Percentiles rank a stretch among this genome's conserved stretches.
Conservation (phyloP, 2,113 vertebrate genomes). For the Ailuropoda melanoleuca region DNA sequence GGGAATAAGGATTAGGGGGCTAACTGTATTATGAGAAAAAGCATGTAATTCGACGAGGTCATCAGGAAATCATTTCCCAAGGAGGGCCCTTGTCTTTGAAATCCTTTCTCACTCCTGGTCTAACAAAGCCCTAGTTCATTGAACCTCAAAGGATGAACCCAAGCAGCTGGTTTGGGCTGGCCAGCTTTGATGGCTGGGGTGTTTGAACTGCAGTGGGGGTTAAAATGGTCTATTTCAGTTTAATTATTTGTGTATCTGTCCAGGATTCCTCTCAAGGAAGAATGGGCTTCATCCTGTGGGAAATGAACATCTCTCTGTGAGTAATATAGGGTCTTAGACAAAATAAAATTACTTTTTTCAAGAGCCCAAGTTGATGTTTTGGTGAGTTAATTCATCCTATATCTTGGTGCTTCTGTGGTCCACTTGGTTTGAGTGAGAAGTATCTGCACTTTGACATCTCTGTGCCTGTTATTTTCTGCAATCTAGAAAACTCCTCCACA, state of each 20-base stretch:
- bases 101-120: conserved; percentile 65
- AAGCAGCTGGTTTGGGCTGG: conserved; percentile 73
- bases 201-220: conserved; percentile 74
- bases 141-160: conserved; percentile 69
- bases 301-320: conserved; percentile 53
- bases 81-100: conserved; percentile 74
- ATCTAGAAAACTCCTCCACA: neutral
- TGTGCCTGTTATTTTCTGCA: neutral
- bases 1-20: conserved; percentile 40
- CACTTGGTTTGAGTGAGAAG: neutral
- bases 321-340: neutral
- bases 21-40: conserved; percentile 73
- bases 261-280: conserved; percentile 61
- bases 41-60: conserved; percentile 67
- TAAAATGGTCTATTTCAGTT: conserved; percentile 68
- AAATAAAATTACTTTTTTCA: conserved; percentile 43
- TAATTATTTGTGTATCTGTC: conserved; percentile 71
- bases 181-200: conserved; percentile 72
- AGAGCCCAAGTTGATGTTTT: neutral
- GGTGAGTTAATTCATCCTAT: neutral
- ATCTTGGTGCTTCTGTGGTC: neutral
- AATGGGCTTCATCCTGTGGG: conserved; percentile 69
- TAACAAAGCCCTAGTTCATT: conserved; percentile 78
- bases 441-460: neutral
- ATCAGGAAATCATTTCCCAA: conserved; percentile 77